Conservation (phyloP, 2,888 invertebrate species). For the Lasioglossum pauxillum region DNA sequence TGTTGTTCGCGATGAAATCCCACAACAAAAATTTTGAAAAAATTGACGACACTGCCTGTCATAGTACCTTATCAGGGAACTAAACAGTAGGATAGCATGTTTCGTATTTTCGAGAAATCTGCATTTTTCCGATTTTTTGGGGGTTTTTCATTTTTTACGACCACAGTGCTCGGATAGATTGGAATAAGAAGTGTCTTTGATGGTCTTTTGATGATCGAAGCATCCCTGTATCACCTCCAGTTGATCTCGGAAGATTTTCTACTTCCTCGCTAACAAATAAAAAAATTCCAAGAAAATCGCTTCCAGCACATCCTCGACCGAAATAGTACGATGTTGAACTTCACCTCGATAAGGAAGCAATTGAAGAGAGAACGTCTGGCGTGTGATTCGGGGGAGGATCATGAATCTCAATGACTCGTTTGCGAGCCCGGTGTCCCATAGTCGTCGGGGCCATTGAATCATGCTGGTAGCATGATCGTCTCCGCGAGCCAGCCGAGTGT, state of each 20-base stretch:
- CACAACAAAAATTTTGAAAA: too few species aligned
- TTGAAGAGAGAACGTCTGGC: not conserved
- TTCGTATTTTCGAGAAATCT: too few species aligned
- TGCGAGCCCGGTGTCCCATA: not conserved
- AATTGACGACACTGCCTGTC: too few species aligned
- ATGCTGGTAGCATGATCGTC: slow-evolving; percentile 8
- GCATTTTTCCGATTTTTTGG: too few species aligned
- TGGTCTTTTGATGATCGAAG: too few species aligned
- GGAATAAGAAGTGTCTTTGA: too few species aligned
- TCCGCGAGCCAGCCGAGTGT: not conserved
- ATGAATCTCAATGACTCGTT: not conserved
- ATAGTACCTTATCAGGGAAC: too few species aligned
- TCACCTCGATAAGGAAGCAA: not conserved
- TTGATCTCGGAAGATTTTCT: not conserved
- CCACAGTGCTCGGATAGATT: too few species aligned
- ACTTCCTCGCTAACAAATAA: not conserved
- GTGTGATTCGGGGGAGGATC: not conserved
- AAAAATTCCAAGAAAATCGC: not conserved
- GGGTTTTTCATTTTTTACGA: too few species aligned
- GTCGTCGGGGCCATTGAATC: slow-evolving; percentile 7
- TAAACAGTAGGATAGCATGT: too few species aligned
- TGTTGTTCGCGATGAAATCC: too few species aligned
- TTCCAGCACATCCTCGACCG: not conserved
- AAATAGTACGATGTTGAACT: not conserved
- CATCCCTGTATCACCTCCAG: not conserved